phyloP scores from a whole-genome alignment of 2,797 vertebrate species.

The Antennarius maculatus region DNA sequence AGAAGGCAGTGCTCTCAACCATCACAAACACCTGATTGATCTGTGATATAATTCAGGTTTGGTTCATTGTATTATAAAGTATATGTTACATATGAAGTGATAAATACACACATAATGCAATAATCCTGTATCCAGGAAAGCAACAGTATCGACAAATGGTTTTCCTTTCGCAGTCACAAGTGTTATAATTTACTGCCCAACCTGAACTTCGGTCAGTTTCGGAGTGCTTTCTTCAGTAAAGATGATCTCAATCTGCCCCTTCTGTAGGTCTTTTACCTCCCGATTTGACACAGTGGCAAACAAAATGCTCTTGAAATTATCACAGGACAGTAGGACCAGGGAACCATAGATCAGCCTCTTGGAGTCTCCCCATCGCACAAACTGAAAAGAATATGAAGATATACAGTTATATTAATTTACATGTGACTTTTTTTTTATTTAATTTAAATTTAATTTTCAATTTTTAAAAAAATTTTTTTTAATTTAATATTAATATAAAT shows the following conservation, averaged over 20 bases:
- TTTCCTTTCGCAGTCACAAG: not conserved
- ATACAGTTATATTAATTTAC: not conserved
- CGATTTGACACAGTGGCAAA: conserved; percentile 91
- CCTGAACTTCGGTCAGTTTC: conserved; percentile 77
- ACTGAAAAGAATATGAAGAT: conserved; percentile 61
- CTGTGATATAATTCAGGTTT: conserved; percentile 37
- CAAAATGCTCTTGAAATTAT: conserved; percentile 90
- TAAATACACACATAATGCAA: too few relatives aligned
- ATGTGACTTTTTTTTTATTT: too few relatives aligned
- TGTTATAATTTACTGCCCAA: conserved; percentile 40
- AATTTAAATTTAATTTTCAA: too few relatives aligned
- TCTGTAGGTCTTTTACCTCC: conserved; percentile 73
- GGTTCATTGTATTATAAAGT: not conserved
- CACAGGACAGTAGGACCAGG: conserved; percentile 91
- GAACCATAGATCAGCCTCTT: conserved; percentile 92
- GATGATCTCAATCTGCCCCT: conserved; percentile 84
- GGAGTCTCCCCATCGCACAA: conserved; percentile 92
- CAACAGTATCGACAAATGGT: not conserved
- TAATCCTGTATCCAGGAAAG: not conserved
- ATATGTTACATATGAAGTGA: not conserved
- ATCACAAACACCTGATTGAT: conserved; percentile 86
- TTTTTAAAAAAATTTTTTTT: too few relatives aligned
- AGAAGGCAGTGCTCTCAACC: conserved; percentile 95
- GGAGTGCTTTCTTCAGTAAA: conserved; percentile 86
- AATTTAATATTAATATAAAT: too few relatives aligned